phyloP scores from a whole-genome alignment of 2,113 vertebrate species.

The Triplophysa tibetana region DNA sequence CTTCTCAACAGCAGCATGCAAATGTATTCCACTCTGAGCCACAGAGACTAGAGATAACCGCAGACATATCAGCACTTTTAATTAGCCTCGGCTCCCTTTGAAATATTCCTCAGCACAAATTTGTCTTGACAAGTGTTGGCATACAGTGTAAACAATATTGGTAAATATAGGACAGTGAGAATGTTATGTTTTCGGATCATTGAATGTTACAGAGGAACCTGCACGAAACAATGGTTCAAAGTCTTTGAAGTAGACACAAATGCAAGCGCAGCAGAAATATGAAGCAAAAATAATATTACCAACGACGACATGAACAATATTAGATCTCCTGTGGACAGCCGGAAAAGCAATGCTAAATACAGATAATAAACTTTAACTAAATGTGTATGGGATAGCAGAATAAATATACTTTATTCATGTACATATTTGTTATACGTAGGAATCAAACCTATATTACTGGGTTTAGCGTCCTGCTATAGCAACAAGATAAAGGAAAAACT shows the following conservation, averaged over 20 bases:
- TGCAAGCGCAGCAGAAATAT: conserved; percentile 18
- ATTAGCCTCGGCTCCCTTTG: conserved; percentile 64
- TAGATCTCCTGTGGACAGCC: neutral
- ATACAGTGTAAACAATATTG: conserved; percentile 53
- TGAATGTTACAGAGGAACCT: neutral
- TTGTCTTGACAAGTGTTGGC: conserved; percentile 55
- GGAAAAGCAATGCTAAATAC: too few relatives aligned
- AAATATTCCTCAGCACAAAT: conserved; percentile 61
- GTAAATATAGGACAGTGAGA: conserved; percentile 23
- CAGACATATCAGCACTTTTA: conserved; percentile 51
- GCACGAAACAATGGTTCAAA: neutral
- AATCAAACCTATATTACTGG: too few relatives aligned
- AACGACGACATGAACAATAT: neutral
- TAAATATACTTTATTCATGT: too few relatives aligned
- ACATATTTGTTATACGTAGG: too few relatives aligned
- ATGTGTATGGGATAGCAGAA: too few relatives aligned
- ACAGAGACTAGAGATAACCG: conserved; percentile 46
- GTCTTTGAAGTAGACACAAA: neutral
- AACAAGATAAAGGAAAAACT: too few relatives aligned
- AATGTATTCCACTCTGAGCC: conserved; percentile 20
- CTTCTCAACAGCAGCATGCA: conserved; percentile 34
- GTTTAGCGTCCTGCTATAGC: too few relatives aligned
- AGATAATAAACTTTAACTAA: too few relatives aligned
- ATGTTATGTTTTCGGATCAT: neutral
- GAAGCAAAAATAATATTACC: neutral